Evolutionary conservation across 2,113 vertebrate genomes (phyloP), one percentile per base, ranked within the genome.

Genomic region (Bufo bufo): DNA sequence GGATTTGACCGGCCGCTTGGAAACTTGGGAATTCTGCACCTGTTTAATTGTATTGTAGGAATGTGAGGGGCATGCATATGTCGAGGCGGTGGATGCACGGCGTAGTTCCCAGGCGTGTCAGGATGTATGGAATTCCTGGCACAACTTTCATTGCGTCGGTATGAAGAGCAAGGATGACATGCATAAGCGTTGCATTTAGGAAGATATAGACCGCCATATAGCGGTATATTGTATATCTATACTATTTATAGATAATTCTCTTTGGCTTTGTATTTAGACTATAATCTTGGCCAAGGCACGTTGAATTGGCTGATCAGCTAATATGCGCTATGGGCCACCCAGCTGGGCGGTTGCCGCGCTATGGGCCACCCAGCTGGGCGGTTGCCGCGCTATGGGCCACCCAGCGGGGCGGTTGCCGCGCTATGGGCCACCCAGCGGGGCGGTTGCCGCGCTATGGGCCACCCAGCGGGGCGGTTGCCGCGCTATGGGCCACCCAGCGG

Each of bases 71-170:
- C 2, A 54, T 65, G 4, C 61, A n/a, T n/a, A 12, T 33, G 50
- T 87, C 9, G 77, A 50, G n/a, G 85, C 20, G 47, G 61, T 58
- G 77, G 63, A 69, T 71, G 77, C 23, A 20, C 50, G 33, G 85
- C 80, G 71, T 87, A 5, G 49, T 87, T 87, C 63, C 50, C 77
- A 87, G 85, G 74, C 85, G 50, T 56, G 63, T 47, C 75, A 11
- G 74, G 12, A 71, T 87, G 33, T 61, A 71, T 87, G 77, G 50
- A 54, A 87, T 87, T 87, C 85, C 77, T 80, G 45, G 19, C 47
- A 79, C 85, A 66, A 74, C 77, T 43, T n/a, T 10, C 43, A 47
- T 52, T 49, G 75, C 47, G 54, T 47, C 43, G 6, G 33, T 33
- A 6, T 20, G 66, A 71, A 3, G 6, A 75, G 6, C n/a, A 23